Percentiles rank a stretch among this genome's conserved stretches.
Conservation (phyloP, 2,888 invertebrate species). For the Noctua comes region DNA sequence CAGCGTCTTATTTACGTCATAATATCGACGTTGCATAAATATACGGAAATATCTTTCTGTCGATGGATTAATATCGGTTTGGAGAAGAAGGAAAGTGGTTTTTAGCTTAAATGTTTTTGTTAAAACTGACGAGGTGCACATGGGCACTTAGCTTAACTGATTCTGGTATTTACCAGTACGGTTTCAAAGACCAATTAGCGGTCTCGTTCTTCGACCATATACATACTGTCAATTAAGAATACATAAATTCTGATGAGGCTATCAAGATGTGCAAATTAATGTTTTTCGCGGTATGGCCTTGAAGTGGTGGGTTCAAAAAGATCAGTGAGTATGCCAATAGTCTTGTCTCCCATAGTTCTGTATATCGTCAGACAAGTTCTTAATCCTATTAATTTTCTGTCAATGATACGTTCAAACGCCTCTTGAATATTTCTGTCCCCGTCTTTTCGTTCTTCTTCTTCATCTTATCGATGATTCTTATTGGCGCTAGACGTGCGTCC, state of each 20-base stretch:
- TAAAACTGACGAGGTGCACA: conserved; percentile 1
- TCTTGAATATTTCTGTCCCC: background rate
- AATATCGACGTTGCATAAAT: conserved; percentile 45
- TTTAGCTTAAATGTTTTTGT: conserved; percentile 18
- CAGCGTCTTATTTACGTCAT: conserved; percentile 40
- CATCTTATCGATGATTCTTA: background rate
- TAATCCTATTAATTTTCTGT: background rate
- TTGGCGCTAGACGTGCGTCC: background rate
- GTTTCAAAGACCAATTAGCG: conserved; percentile 8
- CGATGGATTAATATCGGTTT: conserved; percentile 26
- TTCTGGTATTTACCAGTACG: conserved; percentile 10
- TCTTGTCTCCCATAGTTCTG: background rate
- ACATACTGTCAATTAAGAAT: conserved; percentile 45
- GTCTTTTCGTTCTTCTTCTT: background rate
- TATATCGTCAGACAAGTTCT: background rate
- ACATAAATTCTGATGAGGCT: conserved; percentile 53
- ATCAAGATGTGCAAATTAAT: conserved; percentile 61
- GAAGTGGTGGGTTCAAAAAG: conserved; percentile 10
- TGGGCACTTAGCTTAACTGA: conserved; percentile 26
- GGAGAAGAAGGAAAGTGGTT: conserved; percentile 28
- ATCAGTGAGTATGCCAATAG: background rate
- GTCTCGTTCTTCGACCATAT: conserved; percentile 29
- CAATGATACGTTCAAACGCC: background rate
- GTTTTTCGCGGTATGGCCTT: conserved; percentile 31
- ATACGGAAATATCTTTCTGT: conserved; percentile 43